Conservation (phyloP, 2,113 vertebrate species). For the Sylvietta virens region DNA sequence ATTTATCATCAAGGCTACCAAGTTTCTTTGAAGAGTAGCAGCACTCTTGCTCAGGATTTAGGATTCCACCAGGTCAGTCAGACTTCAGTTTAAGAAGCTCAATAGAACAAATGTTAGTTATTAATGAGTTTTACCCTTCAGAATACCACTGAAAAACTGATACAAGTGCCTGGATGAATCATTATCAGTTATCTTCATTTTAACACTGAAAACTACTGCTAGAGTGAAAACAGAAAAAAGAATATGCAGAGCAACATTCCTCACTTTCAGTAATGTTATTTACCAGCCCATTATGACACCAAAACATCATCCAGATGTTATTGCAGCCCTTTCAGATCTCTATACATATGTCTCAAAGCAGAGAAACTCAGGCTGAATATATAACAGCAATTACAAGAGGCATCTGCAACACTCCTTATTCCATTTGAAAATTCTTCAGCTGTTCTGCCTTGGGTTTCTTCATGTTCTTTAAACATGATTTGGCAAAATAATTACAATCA, state of each 20-base stretch:
- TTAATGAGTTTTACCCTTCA: neutral
- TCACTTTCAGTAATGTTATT: conserved; percentile 1
- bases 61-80: neutral
- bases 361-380: neutral
- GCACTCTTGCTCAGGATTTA: neutral
- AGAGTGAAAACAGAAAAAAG: neutral
- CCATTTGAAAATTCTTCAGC: neutral
- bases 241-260: neutral
- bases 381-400: neutral
- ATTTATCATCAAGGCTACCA: neutral
- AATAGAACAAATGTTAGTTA: conserved; percentile 16
- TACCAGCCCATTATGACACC: neutral
- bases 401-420: neutral
- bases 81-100: neutral
- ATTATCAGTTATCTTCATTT: neutral
- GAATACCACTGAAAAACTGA: neutral
- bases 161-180: neutral
- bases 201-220: neutral
- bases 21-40: neutral
- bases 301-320: conserved; percentile 38
- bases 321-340: neutral
- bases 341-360: neutral
- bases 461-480: neutral
- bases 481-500: conserved; percentile 1
- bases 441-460: neutral